Evolutionary conservation across 2,888 invertebrate species (phyloP).

Genomic region (Rhodophaea formosa): DNA sequence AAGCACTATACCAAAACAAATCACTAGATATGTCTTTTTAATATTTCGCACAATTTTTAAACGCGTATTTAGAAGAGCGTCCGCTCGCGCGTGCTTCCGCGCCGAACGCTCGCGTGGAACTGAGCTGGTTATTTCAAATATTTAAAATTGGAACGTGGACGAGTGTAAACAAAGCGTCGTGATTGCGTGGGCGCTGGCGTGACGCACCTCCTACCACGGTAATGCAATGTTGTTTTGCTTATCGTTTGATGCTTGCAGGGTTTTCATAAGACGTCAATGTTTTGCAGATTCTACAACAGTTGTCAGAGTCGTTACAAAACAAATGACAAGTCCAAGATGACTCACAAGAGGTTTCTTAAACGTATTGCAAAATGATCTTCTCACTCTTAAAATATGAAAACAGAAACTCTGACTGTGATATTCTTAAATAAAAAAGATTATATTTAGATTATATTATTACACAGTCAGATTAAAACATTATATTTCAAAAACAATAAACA

Average conservation of each 20-base stretch:
- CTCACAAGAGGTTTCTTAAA: too few relatives aligned
- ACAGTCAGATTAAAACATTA: too few relatives aligned
- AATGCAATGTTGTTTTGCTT: neutral
- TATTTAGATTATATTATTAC: too few relatives aligned
- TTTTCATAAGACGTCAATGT: neutral
- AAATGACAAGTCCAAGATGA: too few relatives aligned
- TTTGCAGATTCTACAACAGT: neutral
- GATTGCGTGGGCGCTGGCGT: slow-evolving; percentile 28
- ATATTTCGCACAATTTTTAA: slow-evolving; percentile 11
- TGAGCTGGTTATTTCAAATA: slow-evolving; percentile 38
- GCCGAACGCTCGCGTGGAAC: slow-evolving; percentile 47
- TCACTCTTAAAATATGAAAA: too few relatives aligned
- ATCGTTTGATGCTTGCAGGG: neutral
- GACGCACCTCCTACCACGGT: neutral
- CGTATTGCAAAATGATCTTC: too few relatives aligned
- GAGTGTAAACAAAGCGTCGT: slow-evolving; percentile 33
- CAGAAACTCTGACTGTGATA: too few relatives aligned
- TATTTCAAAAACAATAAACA: too few relatives aligned
- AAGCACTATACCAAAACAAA: slow-evolving; percentile 18
- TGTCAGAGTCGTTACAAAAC: neutral
- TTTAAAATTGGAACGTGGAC: slow-evolving; percentile 50
- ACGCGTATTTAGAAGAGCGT: slow-evolving; percentile 6
- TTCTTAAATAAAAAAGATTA: too few relatives aligned
- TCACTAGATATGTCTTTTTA: neutral
- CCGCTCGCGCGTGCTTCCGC: slow-evolving; percentile 43